Evolutionary conservation across 2,888 invertebrate genomes (phyloP).

Genomic region (Acrobasis repandana): DNA sequence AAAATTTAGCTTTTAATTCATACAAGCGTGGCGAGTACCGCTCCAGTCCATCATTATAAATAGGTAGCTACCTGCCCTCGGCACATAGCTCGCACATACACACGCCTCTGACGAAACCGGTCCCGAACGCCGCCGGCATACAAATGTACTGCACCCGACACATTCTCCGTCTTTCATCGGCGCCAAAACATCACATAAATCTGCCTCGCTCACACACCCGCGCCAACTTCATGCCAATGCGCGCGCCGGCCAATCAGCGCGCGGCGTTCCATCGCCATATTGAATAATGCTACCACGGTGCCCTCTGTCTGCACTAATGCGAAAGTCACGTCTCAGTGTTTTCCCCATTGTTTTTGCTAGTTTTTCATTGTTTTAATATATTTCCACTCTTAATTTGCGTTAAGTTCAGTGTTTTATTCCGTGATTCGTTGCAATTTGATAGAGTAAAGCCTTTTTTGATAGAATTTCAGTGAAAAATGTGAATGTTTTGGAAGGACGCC

Average conservation of each 20-base stretch:
- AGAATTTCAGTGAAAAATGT: constrained; percentile 46
- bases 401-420: constrained; percentile 53
- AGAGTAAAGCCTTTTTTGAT: constrained; percentile 37
- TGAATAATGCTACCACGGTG: constrained; percentile 64
- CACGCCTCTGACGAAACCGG: constrained; percentile 81
- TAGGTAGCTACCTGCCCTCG: constrained; percentile 71
- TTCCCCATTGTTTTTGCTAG: constrained; percentile 66
- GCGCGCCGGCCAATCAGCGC: constrained; percentile 60
- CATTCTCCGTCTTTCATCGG: constrained; percentile 77
- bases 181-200: constrained; percentile 77
- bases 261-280: constrained; percentile 74
- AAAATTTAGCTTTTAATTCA: constrained; percentile 51
- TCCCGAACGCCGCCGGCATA: constrained; percentile 69
- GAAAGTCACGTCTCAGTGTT: constrained; percentile 57
- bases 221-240: constrained; percentile 69
- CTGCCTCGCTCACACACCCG: constrained; percentile 69
- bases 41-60: constrained; percentile 67
- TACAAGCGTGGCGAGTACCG: constrained; percentile 39
- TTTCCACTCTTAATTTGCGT: constrained; percentile 43
- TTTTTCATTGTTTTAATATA: constrained; percentile 57
- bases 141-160: constrained; percentile 74
- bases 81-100: constrained; percentile 70
- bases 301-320: constrained; percentile 68
- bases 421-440: constrained; percentile 42
- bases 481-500: constrained; percentile 55